Base-by-base conservation (phyloP, 2,888 invertebrate species). In the Eupithecia subfuscata region DNA sequence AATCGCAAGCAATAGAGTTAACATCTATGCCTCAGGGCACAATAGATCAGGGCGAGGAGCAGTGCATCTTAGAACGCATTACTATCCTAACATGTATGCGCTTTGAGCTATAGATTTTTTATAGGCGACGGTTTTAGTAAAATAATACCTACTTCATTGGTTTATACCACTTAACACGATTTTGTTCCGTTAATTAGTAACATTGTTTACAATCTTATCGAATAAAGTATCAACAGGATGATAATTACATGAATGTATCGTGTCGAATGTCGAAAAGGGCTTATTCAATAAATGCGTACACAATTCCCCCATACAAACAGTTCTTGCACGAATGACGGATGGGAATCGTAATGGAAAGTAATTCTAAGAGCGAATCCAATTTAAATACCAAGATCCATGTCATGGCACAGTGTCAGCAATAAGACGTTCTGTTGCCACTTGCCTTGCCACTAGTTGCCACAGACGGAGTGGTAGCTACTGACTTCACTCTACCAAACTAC, bases 331-430 rank as follows among this genome's bases (percentile, higher is more conserved):
- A 22, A 72, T 70, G 69, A 74, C 43, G 73, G 74, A 77, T 77
- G 75, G 56, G 75, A 79, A 70, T 71, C 11, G 71, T 70, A 73
- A 71, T 81, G 77, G 81, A 80, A 80, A 81, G 81, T 80, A 76
- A 78, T 75, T 77, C 40, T 71, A 79, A 79, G 78, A 79, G 77
- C 71, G 78, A 78, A 78, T 75, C 64, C 65, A 69, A n/a, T n/a
- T n/a, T n/a, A n/a, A 75, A 68, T 40, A 63, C 73, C 56, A 37
- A 60, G 60, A 60, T 60, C 60, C 60, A 25, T 60, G 60, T 60
- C 60, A 60, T 60, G 25, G 22, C 52, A 52, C 52, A 52, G 52
- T 3, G n/a, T 48, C n/a, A 52, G 48, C 48, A 48, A n/a, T 48
- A 34, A 48, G 18, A 48, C 18, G 7, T 52, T 52, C 0, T 9